A percentile compares a stretch with the other conserved stretches of the same genome.
Evolutionary conservation across 1,140 invertebrate species (phyloP).

Genomic region (Anagrus nilaparvatae): DNA sequence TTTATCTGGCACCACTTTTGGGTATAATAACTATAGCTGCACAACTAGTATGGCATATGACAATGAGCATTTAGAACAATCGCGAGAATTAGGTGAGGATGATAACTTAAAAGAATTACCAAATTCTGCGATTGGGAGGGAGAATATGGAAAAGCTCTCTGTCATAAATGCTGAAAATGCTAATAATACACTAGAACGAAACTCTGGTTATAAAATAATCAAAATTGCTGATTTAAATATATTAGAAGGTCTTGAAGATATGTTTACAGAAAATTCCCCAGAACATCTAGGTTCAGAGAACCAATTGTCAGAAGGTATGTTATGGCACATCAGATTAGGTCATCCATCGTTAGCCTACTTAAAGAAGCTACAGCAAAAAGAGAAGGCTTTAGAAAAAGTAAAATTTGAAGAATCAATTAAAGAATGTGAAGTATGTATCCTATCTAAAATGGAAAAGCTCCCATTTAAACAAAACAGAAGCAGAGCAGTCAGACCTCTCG

Average conservation of each 20-base stretch:
- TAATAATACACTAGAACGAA: too few relatives aligned
- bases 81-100: too few relatives aligned
- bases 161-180: neutral
- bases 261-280: neutral
- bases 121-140: constrained; percentile 14
- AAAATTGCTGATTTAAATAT: neutral
- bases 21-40: constrained; percentile 12
- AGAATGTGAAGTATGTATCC: too few relatives aligned
- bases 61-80: too few relatives aligned
- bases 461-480: too few relatives aligned
- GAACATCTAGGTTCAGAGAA: neutral
- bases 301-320: constrained; percentile 10
- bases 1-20: neutral
- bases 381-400: neutral
- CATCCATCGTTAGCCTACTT: neutral
- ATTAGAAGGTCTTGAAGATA: constrained; percentile 2
- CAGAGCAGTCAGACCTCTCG: too few relatives aligned
- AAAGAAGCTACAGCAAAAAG: neutral
- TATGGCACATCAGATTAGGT: too few relatives aligned
- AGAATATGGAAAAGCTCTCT: too few relatives aligned
- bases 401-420: neutral
- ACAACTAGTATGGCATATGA: constrained; percentile 10
- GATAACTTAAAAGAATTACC: too few relatives aligned
- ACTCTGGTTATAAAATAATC: neutral
- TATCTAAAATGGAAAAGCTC: too few relatives aligned